Base-by-base conservation (phyloP, 2,888 invertebrate species). In the Hermodice carunculata region DNA sequence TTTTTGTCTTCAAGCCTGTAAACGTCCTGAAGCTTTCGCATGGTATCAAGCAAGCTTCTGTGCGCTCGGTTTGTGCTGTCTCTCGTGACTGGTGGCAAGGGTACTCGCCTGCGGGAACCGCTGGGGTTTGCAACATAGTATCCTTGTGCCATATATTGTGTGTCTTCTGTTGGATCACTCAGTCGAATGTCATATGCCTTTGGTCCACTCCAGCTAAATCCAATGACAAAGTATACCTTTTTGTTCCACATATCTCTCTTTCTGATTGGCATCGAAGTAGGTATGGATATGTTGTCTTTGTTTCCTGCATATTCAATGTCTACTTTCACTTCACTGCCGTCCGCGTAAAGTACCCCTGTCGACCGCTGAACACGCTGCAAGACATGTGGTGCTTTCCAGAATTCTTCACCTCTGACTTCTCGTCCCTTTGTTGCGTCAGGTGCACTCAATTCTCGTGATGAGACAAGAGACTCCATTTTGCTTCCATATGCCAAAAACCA, bases 171-270 rank as follows among this genome's bases (percentile, higher is more conserved):
- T n/a, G 69, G 69, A 54, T 71, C 64, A n/a, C 69, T 58, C 17
- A 44, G 14, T 26, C 65, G 54, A n/a, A 76, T 70, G 42, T 71
- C 71, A 52, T 65, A 78, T 14, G 78, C 78, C 48, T 68, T 73
- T 11, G 76, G 76, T 32, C 77, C 77, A 26, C 63, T 70, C 71
- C 74, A 78, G 43, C 73, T 71, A 59, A 78, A 76, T 8, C 78
- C 78, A 32, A 78, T 44, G 51, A 74, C 72, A 66, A 78, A 77
- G 48, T 62, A 73, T n/a, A 78, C 76, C 6, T 44, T 67, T 51
- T 76, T 78, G 46, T 76, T 68, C 74, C 74, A 76, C 64, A 72
- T 53, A 19, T 46, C 59, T 24, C 54, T 64, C 28, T 69, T 54
- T 14, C 65, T 57, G 29, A 77, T 72, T n/a, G 67, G 73, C 24